Evolutionary conservation across 2,797 vertebrate genomes (phyloP).

Genomic region (Fundulus diaphanus): DNA sequence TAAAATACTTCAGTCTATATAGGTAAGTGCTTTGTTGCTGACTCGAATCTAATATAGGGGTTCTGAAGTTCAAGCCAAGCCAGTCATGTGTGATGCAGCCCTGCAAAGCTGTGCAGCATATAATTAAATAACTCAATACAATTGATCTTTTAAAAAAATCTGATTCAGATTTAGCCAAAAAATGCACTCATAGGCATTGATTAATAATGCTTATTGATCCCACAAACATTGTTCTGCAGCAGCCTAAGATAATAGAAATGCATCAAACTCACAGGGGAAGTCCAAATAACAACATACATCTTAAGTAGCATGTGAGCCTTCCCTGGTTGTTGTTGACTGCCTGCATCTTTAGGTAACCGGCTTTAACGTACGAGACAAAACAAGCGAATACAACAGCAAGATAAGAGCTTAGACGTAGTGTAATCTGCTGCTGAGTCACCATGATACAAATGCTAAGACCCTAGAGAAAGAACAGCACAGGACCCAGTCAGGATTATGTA

Average conservation of each 20-base stretch:
- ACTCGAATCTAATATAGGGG: constrained; percentile 43
- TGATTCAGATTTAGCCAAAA: constrained; percentile 34
- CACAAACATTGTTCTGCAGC: constrained; percentile 45
- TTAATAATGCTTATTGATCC: constrained; percentile 31
- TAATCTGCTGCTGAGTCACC: constrained; percentile 57
- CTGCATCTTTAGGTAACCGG: constrained; percentile 39
- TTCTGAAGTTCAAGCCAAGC: constrained; percentile 68
- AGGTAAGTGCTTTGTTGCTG: constrained; percentile 62
- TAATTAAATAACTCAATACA: constrained; percentile 33
- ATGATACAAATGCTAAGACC: constrained; percentile 34
- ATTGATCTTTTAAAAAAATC: constrained; percentile 23
- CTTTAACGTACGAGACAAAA: constrained; percentile 52
- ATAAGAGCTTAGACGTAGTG: constrained; percentile 44
- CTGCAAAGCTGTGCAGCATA: constrained; percentile 56
- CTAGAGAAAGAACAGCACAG: constrained; percentile 48
- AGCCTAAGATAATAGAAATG: constrained; percentile 40
- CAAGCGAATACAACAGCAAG: constrained; percentile 36
- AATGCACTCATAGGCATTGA: constrained; percentile 56
- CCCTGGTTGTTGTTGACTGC: constrained; percentile 29
- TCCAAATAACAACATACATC: constrained; percentile 33
- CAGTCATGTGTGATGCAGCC: constrained; percentile 50
- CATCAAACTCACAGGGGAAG: constrained; percentile 23
- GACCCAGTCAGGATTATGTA: constrained; percentile 54
- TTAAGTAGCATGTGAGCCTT: constrained; percentile 16
- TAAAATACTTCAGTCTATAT: constrained; percentile 73